A percentile compares a stretch with the other conserved stretches of the same genome.
Conservation (phyloP, 64 coral and sea anemone species). For the Cladopsammia gracilis region DNA sequence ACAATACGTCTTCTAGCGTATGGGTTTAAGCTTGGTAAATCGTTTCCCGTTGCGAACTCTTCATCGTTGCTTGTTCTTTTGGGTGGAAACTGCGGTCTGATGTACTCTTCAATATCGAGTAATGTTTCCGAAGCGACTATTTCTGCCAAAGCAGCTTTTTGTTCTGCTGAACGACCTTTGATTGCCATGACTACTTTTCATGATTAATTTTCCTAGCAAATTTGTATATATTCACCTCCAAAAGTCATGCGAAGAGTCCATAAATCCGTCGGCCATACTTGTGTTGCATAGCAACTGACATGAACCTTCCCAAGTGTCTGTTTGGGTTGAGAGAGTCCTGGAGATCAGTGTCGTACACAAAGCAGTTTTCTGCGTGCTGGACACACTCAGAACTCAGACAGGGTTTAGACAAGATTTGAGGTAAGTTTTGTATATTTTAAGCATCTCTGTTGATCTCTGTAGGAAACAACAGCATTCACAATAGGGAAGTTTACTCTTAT, state of each 20-base stretch:
- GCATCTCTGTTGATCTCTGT: too few relatives aligned
- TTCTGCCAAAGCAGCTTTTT: slow-evolving; percentile 77
- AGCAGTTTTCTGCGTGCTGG: not conserved
- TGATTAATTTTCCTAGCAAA: not conserved
- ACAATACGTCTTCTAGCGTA: slow-evolving; percentile 70
- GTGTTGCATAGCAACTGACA: slow-evolving; percentile 7
- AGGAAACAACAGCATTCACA: too few relatives aligned
- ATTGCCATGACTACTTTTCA: slow-evolving; percentile 17
- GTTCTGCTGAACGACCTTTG: slow-evolving; percentile 1
- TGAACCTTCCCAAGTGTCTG: not conserved
- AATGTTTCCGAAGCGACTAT: slow-evolving; percentile 87
- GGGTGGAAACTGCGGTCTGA: slow-evolving; percentile 76
- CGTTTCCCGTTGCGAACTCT: not conserved
- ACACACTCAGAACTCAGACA: too few relatives aligned
- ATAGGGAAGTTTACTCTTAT: too few relatives aligned
- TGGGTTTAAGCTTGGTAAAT: slow-evolving; percentile 19
- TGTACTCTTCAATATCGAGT: slow-evolving; percentile 85
- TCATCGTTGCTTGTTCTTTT: not conserved
- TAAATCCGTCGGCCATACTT: not conserved
- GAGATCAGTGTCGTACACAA: too few relatives aligned
- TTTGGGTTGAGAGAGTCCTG: not conserved
- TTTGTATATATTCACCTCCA: not conserved
- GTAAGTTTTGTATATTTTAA: too few relatives aligned
- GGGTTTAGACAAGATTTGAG: too few relatives aligned
- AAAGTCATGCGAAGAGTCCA: too few relatives aligned